phyloP scores from a whole-genome alignment of 2,113 vertebrate genomes.

The Ia io region DNA sequence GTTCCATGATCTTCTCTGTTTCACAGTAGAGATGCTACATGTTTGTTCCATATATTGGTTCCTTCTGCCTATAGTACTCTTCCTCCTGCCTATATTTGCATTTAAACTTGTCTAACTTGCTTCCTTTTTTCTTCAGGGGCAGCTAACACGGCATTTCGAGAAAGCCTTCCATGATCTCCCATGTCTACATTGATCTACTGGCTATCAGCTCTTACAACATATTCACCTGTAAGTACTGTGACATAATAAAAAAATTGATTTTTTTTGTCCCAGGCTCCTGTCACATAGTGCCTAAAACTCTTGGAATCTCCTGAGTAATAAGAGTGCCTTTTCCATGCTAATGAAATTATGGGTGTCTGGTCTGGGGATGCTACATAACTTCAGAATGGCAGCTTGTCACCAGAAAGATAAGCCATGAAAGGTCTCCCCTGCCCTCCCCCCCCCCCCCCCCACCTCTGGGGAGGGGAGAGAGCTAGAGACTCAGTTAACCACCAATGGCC shows the following conservation, averaged over 20 bases:
- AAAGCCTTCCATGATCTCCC: background rate
- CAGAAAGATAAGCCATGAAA: background rate
- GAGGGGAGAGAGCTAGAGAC: background rate
- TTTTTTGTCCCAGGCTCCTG: background rate
- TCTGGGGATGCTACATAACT: background rate
- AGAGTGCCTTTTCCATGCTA: background rate
- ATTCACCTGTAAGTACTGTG: background rate
- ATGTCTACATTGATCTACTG: background rate
- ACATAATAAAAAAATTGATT: background rate
- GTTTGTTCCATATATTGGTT: background rate
- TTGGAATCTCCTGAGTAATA: background rate
- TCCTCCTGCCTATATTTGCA: background rate
- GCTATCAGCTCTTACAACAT: background rate
- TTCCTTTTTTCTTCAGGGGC: background rate
- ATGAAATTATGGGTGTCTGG: background rate
- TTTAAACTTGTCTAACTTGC: background rate
- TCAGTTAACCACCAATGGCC: background rate
- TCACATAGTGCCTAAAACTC: slow-evolving; percentile 4
- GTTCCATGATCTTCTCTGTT: background rate
- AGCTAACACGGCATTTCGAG: background rate
- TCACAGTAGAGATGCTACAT: background rate
- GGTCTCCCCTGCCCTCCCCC: background rate
- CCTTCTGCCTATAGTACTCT: background rate
- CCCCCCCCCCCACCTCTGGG: background rate
- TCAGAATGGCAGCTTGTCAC: background rate